phyloP scores from a whole-genome alignment of 2,888 invertebrate genomes.

The Amphipoea lucens region DNA sequence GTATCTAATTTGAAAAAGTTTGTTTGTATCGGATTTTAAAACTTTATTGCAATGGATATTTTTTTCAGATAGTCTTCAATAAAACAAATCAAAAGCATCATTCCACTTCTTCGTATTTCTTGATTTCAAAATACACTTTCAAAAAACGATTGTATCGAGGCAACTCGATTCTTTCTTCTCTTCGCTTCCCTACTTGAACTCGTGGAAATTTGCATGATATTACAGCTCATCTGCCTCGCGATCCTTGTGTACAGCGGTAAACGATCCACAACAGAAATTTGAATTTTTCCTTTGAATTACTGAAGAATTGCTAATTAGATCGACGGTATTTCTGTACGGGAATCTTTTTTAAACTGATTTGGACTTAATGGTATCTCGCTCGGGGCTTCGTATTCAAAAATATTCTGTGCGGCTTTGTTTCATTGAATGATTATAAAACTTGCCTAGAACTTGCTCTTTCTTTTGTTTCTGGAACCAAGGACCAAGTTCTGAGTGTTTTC shows the following conservation, averaged over 20 bases:
- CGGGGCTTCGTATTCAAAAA: constrained; percentile 46
- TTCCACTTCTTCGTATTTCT: background rate
- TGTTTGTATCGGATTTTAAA: too few relatives aligned
- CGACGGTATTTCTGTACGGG: constrained; percentile 52
- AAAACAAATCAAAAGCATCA: background rate
- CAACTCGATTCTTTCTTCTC: constrained; percentile 31
- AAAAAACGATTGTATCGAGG: constrained; percentile 45
- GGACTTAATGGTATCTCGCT: constrained; percentile 61
- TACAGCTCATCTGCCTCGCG: constrained; percentile 79
- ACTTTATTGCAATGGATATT: background rate
- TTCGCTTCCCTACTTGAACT: constrained; percentile 68
- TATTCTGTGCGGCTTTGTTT: constrained; percentile 45
- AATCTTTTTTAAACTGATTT: constrained; percentile 64
- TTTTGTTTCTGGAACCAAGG: background rate
- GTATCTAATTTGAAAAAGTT: background rate
- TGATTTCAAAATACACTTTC: constrained; percentile 17
- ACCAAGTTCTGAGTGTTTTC: background rate
- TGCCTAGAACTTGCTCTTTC: background rate
- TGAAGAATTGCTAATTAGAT: constrained; percentile 76
- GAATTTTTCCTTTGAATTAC: constrained; percentile 76
- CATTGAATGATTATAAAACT: background rate
- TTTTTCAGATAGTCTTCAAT: background rate
- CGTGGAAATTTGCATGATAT: constrained; percentile 87
- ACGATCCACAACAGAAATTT: constrained; percentile 81
- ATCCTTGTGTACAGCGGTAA: constrained; percentile 79